A percentile compares a stretch with the other conserved stretches of the same genome.
Conservation (phyloP, 1,140 invertebrate species). For the Apis cerana region DNA sequence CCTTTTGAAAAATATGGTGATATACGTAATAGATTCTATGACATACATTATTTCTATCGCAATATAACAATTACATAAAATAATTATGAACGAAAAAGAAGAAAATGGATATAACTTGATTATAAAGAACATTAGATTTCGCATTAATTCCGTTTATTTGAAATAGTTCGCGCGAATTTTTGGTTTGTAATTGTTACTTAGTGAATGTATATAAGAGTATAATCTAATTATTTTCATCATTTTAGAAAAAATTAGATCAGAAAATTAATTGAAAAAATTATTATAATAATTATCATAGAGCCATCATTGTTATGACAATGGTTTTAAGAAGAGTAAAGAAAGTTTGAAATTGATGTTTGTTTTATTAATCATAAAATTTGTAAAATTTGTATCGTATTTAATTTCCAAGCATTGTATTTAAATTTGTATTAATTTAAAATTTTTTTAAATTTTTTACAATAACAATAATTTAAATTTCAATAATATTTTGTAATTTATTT, state of each 20-base stretch:
- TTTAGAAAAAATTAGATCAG: background rate
- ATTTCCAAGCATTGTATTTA: background rate
- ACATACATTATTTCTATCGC: background rate
- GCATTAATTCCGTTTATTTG: background rate
- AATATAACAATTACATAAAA: background rate
- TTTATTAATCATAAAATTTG: background rate
- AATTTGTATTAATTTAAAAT: background rate
- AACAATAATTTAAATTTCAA: background rate
- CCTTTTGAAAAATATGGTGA: background rate
- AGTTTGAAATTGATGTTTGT: background rate
- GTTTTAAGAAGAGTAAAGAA: background rate
- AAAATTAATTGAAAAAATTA: background rate
- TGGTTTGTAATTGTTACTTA: background rate
- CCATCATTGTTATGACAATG: too few relatives aligned
- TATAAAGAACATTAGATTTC: background rate
- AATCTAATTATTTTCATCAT: background rate
- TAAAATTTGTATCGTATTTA: too few relatives aligned
- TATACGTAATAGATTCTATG: background rate
- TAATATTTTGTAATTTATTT: background rate
- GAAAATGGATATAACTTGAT: constrained; percentile 5
- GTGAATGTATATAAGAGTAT: background rate
- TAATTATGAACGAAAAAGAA: background rate
- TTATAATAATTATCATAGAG: too few relatives aligned
- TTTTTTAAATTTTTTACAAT: too few relatives aligned
- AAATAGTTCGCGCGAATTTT: background rate